phyloP scores from a whole-genome alignment of 35 echinoderm and acorn worm species.

The Acanthaster planci region DNA sequence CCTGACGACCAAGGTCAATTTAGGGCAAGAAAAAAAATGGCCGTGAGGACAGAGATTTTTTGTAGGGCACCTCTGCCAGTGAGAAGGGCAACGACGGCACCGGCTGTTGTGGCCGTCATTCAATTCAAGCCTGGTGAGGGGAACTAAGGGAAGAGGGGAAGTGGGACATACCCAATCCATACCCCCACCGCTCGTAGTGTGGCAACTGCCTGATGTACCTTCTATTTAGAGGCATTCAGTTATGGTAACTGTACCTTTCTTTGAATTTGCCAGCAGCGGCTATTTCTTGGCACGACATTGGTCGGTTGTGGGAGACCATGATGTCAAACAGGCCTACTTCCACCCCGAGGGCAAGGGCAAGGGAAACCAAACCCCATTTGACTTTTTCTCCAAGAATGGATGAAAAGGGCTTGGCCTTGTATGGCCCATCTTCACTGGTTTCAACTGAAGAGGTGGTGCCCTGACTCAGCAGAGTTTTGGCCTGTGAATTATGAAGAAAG shows the following conservation, averaged over 20 bases:
- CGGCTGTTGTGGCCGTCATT: too few species aligned
- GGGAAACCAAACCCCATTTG: background rate
- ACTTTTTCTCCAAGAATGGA: background rate
- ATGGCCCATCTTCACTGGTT: background rate
- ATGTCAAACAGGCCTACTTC: conserved; percentile 47
- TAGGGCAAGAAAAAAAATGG: too few species aligned
- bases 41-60: too few species aligned
- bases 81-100: too few species aligned
- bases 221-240: too few species aligned
- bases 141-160: too few species aligned
- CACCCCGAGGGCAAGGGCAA: conserved; percentile 32
- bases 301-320: conserved; percentile 5
- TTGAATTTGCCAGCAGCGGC: conserved; percentile 49
- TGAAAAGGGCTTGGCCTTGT: background rate
- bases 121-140: too few species aligned
- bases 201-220: too few species aligned
- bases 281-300: conserved; percentile 50
- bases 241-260: conserved; percentile 39
- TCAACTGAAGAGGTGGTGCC: background rate
- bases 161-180: too few species aligned
- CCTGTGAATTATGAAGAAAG: background rate
- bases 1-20: too few species aligned
- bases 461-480: background rate
- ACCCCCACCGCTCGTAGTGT: too few species aligned
- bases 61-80: too few species aligned